Evolutionary conservation across 2,888 invertebrate genomes (phyloP).

Genomic region (Octonoba sinensis): DNA sequence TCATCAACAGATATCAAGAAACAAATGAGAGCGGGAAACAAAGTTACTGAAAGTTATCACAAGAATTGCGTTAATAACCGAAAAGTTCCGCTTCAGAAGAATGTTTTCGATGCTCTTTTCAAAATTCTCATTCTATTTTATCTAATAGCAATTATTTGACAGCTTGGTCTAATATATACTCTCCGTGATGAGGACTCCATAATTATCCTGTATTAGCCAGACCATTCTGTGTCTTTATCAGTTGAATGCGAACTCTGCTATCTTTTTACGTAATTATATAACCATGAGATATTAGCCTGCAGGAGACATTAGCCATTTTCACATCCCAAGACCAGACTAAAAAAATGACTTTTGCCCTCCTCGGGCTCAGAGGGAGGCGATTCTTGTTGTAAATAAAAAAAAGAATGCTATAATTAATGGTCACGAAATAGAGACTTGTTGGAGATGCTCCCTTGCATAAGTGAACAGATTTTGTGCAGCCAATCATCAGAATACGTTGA

Average conservation of each 20-base stretch:
- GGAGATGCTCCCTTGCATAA: constrained; percentile 47
- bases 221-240: constrained; percentile 56
- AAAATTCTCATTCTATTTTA: constrained; percentile 38
- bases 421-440: constrained; percentile 30
- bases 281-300: constrained; percentile 49
- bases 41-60: constrained; percentile 24
- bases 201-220: constrained; percentile 58
- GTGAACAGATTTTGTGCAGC: constrained; percentile 23
- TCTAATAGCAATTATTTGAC: constrained; percentile 61
- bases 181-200: constrained; percentile 40
- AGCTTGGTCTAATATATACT: constrained; percentile 57
- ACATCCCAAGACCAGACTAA: constrained; percentile 9
- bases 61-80: constrained; percentile 40
- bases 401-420: constrained; percentile 29
- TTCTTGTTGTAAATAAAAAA: constrained; percentile 23
- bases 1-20: constrained; percentile 17
- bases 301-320: constrained; percentile 29
- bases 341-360: constrained; percentile 9
- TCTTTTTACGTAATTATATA: constrained; percentile 51
- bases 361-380: constrained; percentile 22
- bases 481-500: constrained; percentile 33
- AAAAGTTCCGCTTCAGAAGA: constrained; percentile 43
- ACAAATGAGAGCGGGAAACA: constrained; percentile 9
- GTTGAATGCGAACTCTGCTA: constrained; percentile 34
- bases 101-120: constrained; percentile 26